Percentiles rank a stretch among this genome's conserved stretches.
phyloP scores from a whole-genome alignment of 92 coral and sea anemone species.

The Phymanthus crucifer region DNA sequence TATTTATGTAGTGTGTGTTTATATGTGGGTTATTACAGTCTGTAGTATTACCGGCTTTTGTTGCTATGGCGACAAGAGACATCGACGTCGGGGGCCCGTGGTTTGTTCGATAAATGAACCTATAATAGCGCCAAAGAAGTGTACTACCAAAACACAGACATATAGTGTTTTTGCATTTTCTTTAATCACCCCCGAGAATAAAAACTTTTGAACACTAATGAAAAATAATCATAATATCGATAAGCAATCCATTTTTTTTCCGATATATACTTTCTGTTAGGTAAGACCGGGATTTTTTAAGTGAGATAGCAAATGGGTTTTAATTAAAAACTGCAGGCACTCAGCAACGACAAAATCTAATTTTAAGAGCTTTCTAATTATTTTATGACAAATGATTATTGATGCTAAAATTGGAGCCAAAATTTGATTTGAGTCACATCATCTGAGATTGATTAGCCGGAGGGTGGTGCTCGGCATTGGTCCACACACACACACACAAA shows the following conservation, averaged over 20 bases:
- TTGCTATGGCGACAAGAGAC: not conserved
- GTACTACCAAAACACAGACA: not conserved
- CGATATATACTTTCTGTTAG: too few species aligned
- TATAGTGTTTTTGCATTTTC: not conserved
- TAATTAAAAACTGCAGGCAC: not conserved
- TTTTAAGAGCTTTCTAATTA: not conserved
- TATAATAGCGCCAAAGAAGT: not conserved
- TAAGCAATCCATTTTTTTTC: too few species aligned
- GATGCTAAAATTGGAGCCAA: not conserved
- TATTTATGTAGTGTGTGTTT: not conserved
- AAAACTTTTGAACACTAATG: too few species aligned
- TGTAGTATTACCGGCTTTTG: not conserved
- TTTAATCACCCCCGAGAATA: not conserved
- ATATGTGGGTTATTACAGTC: not conserved
- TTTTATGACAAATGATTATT: not conserved
- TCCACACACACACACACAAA: too few species aligned
- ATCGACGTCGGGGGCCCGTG: not conserved
- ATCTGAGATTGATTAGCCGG: too few species aligned
- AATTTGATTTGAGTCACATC: not conserved
- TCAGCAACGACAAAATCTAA: not conserved
- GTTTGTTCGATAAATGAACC: not conserved
- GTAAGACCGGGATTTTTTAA: too few species aligned
- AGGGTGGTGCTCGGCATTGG: too few species aligned
- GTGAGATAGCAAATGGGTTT: not conserved
- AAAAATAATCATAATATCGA: too few species aligned